Evolutionary conservation across 2,888 invertebrate genomes (phyloP), one percentile per base, ranked within the genome.

Genomic region (Noctua janthina): DNA sequence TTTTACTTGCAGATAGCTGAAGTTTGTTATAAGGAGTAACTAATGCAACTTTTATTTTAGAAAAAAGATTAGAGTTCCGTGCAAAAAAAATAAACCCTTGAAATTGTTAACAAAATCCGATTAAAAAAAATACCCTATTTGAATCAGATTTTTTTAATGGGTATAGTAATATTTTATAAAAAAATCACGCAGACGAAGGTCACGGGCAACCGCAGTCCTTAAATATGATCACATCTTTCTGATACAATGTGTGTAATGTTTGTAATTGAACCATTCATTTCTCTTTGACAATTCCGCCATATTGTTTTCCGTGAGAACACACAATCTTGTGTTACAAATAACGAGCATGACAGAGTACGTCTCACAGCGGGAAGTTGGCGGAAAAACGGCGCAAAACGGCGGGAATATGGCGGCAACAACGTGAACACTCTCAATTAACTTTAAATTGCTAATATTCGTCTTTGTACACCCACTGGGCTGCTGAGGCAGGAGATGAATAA

Each of bases 371-470:
- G 46, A 74, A 80, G 13, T 56, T 69, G n/a, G n/a, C 8, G 29
- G 73, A 7, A 56, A 56, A 66, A 17, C 2, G 11, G 17, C 39
- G 59, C 13, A n/a, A 59, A n/a, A 54, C 29, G 13, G 59, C n/a
- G 8, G 17, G 3, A 64, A 78, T n/a, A 54, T 66, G 17, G 56
- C 66, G 49, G 49, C 4, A 29, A 54, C 39, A 46, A 49, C 35
- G 51, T 43, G 54, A 74, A 79, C 64, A 73, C 49, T 39, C 49
- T 78, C 62, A 79, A 82, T 84, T 77, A 81, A 84, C 70, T 84
- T 84, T 46, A 76, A 77, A 85, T 84, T 64, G 54, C 51, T 83
- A 77, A 81, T 84, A 76, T 67, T 77, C 8, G 35, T 51, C 64
- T 81, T 67, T 81, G 66, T 81, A 56, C 17, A 69, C n/a, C 64